These are phyloP conservation scores for Sepiola atlantica DNA, from an alignment of 2,888 invertebrate genomes.

Conservation along the genomic window DNA sequence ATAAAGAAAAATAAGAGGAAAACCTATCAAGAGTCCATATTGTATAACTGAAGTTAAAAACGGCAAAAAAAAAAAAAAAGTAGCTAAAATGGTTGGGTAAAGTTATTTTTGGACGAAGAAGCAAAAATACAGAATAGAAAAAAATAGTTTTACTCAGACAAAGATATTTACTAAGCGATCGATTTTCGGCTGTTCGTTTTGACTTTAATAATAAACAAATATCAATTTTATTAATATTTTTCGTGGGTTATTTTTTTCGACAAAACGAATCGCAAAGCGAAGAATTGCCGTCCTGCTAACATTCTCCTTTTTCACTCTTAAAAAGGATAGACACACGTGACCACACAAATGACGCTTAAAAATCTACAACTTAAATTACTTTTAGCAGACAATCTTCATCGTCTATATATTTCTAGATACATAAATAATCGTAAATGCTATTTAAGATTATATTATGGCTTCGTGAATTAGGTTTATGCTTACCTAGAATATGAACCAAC, in stretches of 20 bases:
- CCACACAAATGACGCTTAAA: neutral
- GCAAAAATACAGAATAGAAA: neutral
- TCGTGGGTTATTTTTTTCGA: neutral
- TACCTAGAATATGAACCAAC: conserved; percentile 15
- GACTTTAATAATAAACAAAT: neutral
- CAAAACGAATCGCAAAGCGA: neutral
- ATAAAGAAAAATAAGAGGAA: neutral
- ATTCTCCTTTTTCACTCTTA: conserved; percentile 14
- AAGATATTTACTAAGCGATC: neutral
- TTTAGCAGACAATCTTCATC: neutral
- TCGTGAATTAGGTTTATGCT: neutral
- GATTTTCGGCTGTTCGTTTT: neutral
- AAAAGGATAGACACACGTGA: conserved; percentile 35
- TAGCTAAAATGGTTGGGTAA: neutral
- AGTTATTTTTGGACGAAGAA: neutral
- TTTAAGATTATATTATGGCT: neutral
- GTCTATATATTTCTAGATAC: neutral
- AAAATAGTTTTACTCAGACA: neutral
- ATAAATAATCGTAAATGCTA: neutral
- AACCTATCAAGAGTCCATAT: neutral
- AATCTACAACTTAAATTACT: neutral
- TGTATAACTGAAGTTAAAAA: neutral
- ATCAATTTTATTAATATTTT: neutral
- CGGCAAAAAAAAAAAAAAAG: too few species aligned
- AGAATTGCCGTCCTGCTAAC: neutral